These are phyloP conservation scores for Aspidoscelis tigris DNA, from an alignment of 2,113 vertebrate genomes.

Conservation along the genomic window DNA sequence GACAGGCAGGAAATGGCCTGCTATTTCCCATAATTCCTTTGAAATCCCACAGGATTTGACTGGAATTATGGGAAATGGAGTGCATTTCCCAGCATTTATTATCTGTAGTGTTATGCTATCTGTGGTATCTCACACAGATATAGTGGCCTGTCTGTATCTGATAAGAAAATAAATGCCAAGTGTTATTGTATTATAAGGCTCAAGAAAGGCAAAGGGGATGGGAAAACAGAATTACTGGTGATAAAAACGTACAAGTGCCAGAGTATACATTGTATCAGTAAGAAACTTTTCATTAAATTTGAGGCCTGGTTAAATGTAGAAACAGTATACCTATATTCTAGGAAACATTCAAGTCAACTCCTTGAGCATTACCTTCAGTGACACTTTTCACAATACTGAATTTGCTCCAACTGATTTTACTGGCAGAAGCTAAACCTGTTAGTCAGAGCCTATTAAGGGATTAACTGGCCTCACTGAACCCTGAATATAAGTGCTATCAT, in stretches of 20 bases:
- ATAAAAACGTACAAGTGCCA: neutral
- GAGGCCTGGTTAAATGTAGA: constrained; percentile 27
- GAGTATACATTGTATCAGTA: constrained; percentile 36
- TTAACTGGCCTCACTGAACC: neutral
- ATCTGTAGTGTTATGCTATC: too few species aligned
- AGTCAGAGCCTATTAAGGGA: neutral
- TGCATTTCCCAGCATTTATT: too few species aligned
- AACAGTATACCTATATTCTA: constrained; percentile 21
- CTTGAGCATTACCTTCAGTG: constrained; percentile 35
- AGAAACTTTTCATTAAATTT: constrained; percentile 6
- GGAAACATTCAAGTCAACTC: constrained; percentile 30
- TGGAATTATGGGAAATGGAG: too few species aligned
- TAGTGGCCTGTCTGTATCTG: too few species aligned
- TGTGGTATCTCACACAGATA: too few species aligned
- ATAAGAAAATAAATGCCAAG: neutral
- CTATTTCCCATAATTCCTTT: too few species aligned
- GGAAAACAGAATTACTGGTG: constrained; percentile 27
- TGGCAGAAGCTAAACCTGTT: neutral
- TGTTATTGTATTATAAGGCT: constrained; percentile 39
- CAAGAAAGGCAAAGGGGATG: constrained; percentile 20
- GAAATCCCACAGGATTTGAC: too few species aligned
- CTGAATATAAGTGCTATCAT: neutral
- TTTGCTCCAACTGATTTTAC: too few species aligned
- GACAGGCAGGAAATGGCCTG: too few species aligned
- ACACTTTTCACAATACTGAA: neutral